Base-by-base conservation (phyloP, 2,888 invertebrate genomes). In the Ormyrus pomaceus region DNA sequence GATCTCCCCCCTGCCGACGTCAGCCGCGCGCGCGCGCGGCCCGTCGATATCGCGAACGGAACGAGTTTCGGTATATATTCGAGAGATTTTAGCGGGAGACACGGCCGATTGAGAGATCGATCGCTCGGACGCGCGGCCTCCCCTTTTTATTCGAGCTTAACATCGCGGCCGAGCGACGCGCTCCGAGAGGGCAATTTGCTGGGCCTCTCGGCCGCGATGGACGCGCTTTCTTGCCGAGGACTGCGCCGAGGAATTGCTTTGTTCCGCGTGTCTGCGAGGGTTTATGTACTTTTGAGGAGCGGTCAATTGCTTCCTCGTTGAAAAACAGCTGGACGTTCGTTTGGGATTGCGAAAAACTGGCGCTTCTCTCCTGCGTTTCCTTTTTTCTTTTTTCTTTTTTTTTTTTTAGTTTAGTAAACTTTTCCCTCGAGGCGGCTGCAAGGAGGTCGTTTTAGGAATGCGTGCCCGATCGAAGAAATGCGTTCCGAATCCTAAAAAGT, bases 21-120 rank as follows among this genome's bases (percentile, higher is more conserved):
- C 66, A 76, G 11, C 5, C 62, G 11, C 50, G 19, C 34, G 11
- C 50, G 19, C 34, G 53, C 19, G 34, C 34, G 34, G 53, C 51
- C 45, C n/a, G n/a, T 34, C 51, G 8, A 34, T 34, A 34, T 34
- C 34, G 3, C 34, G 34, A 34, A 6, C 8, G 65, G 56, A 74
- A 66, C 65, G 58, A 46, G 75, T 68, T 75, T 68, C 34, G 34
- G 34, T 56, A 34, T 48, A 51, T 13, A 53, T 62, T 55, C 61
- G 73, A 2, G 34, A 34, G 34, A 73, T 68, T 73, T 55, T 78
- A 78, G 61, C 53, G 53, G 34, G 34, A 34, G 34, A 34, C 70
- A 5, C 55, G 50, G 58, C 9, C 45, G 61, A 78, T 78, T 72
- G 78, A 78, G 72, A 77, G 77, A 77, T 77, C 64, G 77, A 77